These are phyloP conservation scores for Dorcus parallelipipedus DNA, from an alignment of 2,888 invertebrate species.

Conservation along the genomic window DNA sequence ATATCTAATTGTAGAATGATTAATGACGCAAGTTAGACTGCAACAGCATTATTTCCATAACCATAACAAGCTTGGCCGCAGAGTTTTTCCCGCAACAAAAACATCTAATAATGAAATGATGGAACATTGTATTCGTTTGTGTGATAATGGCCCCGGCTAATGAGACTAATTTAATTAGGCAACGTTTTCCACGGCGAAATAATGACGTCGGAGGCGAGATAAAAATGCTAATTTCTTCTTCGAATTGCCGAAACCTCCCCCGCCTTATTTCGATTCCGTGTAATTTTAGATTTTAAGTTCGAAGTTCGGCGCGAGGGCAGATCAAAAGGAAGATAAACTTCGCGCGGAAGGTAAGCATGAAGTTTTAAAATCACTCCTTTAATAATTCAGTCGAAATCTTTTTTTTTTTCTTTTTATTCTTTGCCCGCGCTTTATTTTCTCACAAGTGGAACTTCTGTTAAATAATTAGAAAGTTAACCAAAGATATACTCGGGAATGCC, in stretches of 20 bases:
- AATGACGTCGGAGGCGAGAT: not conserved
- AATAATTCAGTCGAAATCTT: no score
- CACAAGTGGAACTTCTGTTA: no score
- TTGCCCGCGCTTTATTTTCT: no score
- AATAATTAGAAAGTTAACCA: no score
- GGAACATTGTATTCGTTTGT: not conserved
- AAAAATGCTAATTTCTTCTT: constrained; percentile 5
- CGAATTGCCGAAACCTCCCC: not conserved
- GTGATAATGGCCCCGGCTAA: constrained; percentile 1
- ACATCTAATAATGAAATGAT: constrained; percentile 1
- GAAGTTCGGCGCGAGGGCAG: not conserved
- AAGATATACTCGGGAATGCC: no score
- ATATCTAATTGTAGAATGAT: not conserved
- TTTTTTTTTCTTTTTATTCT: no score
- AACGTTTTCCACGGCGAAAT: constrained; percentile 1
- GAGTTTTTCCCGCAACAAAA: not conserved
- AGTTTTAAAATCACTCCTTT: no score
- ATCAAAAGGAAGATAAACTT: not conserved
- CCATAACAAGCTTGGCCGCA: not conserved
- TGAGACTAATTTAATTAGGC: constrained; percentile 12
- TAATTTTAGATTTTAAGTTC: constrained; percentile 19
- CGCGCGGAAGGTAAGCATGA: no score
- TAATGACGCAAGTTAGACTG: constrained; percentile 1
- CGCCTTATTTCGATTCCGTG: not conserved
- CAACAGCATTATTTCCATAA: not conserved